A percentile compares a stretch with the other conserved stretches of the same genome.
Evolutionary conservation across 2,113 vertebrate species (phyloP).

Genomic region (Mobula birostris): DNA sequence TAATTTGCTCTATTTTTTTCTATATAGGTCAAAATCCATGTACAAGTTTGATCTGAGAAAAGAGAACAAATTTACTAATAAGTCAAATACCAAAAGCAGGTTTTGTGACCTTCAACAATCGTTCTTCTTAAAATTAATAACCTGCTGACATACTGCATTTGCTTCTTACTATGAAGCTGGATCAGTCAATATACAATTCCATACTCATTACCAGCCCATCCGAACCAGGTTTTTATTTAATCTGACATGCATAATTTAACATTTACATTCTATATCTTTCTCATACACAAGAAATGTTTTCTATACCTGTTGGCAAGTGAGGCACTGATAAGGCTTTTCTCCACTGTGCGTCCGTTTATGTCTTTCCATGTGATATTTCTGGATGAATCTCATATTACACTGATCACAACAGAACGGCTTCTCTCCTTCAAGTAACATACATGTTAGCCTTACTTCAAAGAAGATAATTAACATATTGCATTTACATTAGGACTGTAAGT

Average conservation of each 20-base stretch:
- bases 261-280: background rate
- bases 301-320: constrained; percentile 86
- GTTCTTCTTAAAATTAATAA: background rate
- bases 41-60: background rate
- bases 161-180: background rate
- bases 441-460: background rate
- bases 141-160: background rate
- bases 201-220: background rate
- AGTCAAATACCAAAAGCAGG: background rate
- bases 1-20: background rate
- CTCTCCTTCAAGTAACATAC: constrained; percentile 61
- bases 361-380: constrained; percentile 98
- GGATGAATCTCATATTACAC: constrained; percentile 98
- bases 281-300: background rate
- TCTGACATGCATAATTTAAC: background rate
- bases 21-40: background rate
- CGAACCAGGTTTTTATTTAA: background rate
- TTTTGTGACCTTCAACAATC: background rate
- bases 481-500: too few relatives aligned
- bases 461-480: background rate
- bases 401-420: constrained; percentile 97
- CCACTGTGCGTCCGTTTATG: constrained; percentile 98
- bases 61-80: background rate
- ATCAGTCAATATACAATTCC: background rate
- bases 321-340: constrained; percentile 98